Evolutionary conservation across 2,888 invertebrate genomes (phyloP), one percentile per base, ranked within the genome.

Genomic region (Teleiodes luculella): DNA sequence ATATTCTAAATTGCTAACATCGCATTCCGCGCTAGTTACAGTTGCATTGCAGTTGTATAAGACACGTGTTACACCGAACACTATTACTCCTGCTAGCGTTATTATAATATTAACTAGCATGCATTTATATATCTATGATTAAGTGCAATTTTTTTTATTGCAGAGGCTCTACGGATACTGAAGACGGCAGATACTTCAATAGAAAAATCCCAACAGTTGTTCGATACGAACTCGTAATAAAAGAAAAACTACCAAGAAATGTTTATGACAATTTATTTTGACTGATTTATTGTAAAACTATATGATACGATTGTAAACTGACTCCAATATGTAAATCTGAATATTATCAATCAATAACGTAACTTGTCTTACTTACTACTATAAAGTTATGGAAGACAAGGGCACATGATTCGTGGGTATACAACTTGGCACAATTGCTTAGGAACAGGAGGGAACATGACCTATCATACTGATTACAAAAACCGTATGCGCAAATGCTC

Each of bases 241-340:
- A 72, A 78, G 68, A 58, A 64, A 60, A 62, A 66, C 62, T 63
- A 64, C 77, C 80, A 71, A 80, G 77, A 76, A 78, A 78, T 11
- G 70, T 83, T 73, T 86, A 41, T 86, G 86, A 83, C 76, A 81
- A 67, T 80, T 76, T 73, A 78, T 74, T 72, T 75, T 71, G 73
- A 73, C 75, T 80, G 83, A 83, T 79, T 80, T 86, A 82, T 79
- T 83, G 80, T 85, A 86, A 83, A 85, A 80, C 75, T 76, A 79
- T 78, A 74, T 72, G 82, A 79, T 83, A 85, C 74, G 82, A 76
- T 82, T 83, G 78, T 86, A 83, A 83, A 80, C 84, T 62, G 72
- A 72, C 62, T 75, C 74, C 76, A 67, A 77, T 74, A 61, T 60
- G 67, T 67, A 59, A 67, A 68, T 64, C 60, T 61, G 65, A 51